Evolutionary conservation across 2,888 invertebrate species (phyloP).

Genomic region (Trichogramma dendrolimi): DNA sequence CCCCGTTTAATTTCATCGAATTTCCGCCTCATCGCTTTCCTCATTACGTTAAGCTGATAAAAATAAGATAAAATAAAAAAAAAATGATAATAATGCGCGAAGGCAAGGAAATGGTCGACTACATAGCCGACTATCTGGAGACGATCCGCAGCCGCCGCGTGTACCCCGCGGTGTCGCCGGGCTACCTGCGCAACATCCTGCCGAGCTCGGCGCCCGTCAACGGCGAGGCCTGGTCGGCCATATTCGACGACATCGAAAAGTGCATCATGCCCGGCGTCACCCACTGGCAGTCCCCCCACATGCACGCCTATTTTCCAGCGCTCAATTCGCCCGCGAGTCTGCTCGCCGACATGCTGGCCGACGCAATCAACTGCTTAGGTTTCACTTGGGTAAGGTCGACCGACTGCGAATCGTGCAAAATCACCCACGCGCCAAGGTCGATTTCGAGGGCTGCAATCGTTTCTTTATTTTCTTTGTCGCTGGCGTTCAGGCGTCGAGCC

Average conservation of each 20-base stretch:
- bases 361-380: slow-evolving; percentile 89
- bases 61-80: background rate
- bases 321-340: slow-evolving; percentile 90
- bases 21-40: too few relatives aligned
- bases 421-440: background rate
- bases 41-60: background rate
- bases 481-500: slow-evolving; percentile 80
- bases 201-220: slow-evolving; percentile 82
- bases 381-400: slow-evolving; percentile 85
- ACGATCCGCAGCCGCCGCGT: slow-evolving; percentile 85
- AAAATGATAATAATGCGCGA: background rate
- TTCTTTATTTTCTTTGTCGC: background rate
- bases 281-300: slow-evolving; percentile 95
- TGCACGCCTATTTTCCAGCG: slow-evolving; percentile 98
- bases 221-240: slow-evolving; percentile 87
- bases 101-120: slow-evolving; percentile 98
- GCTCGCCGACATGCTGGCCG: slow-evolving; percentile 92
- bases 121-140: slow-evolving; percentile 93
- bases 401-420: background rate
- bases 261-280: slow-evolving; percentile 97
- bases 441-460: slow-evolving; percentile 7
- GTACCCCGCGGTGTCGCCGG: slow-evolving; percentile 90
- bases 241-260: slow-evolving; percentile 86
- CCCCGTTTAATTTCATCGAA: too few relatives aligned
- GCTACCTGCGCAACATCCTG: slow-evolving; percentile 82